A percentile compares a stretch with the other conserved stretches of the same genome.
Conservation (phyloP, 1,140 invertebrate species). For the Drosophila bipectinata region DNA sequence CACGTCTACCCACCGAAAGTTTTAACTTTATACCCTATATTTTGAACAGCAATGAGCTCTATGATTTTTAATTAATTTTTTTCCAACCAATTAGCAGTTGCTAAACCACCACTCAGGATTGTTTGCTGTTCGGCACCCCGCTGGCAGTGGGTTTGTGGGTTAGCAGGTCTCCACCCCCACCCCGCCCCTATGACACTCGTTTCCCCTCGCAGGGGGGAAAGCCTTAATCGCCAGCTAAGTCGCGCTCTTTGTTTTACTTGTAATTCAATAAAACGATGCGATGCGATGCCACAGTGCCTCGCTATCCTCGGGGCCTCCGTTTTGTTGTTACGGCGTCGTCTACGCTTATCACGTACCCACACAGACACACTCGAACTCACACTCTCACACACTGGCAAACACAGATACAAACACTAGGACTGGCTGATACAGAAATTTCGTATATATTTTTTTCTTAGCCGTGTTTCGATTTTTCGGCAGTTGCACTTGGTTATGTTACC, state of each 20-base stretch:
- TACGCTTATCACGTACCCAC: slow-evolving; percentile 71
- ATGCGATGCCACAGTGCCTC: slow-evolving; percentile 20
- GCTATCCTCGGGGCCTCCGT: slow-evolving; percentile 33
- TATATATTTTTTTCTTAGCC: slow-evolving; percentile 49
- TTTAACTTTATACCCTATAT: neutral
- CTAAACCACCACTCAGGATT: slow-evolving; percentile 35
- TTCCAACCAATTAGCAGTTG: slow-evolving; percentile 45
- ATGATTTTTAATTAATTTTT: slow-evolving; percentile 49
- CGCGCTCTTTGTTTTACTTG: slow-evolving; percentile 69
- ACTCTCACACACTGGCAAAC: slow-evolving; percentile 26
- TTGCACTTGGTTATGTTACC: slow-evolving; percentile 22
- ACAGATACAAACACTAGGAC: slow-evolving; percentile 39
- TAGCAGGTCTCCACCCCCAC: slow-evolving; percentile 37
- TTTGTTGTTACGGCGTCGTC: slow-evolving; percentile 74
- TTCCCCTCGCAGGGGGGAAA: slow-evolving; percentile 11
- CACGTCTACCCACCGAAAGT: neutral
- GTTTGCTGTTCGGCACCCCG: slow-evolving; percentile 25
- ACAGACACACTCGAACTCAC: slow-evolving; percentile 25
- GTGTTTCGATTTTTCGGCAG: slow-evolving; percentile 75
- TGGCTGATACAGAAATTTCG: slow-evolving; percentile 79
- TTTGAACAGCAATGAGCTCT: neutral
- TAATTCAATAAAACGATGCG: slow-evolving; percentile 70
- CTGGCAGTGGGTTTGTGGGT: slow-evolving; percentile 65
- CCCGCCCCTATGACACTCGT: too few species aligned
- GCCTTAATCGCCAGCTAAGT: slow-evolving; percentile 62